phyloP scores from a whole-genome alignment of 2,888 invertebrate species.

The Pimpla rufipes region DNA sequence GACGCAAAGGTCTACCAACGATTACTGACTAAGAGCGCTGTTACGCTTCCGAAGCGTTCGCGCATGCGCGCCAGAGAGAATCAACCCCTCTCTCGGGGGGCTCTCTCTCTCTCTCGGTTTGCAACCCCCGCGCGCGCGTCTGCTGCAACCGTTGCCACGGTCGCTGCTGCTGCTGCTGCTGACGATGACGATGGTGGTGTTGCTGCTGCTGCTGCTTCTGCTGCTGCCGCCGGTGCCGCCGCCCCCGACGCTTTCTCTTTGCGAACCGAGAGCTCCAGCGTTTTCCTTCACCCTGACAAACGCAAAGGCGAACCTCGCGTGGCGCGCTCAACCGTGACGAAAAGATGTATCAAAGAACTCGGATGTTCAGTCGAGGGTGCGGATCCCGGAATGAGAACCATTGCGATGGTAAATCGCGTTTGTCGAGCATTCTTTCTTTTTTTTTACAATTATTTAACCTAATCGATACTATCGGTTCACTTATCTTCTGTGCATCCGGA shows the following conservation, averaged over 20 bases:
- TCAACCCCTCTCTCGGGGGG: constrained; percentile 61
- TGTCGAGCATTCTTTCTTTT: too few species aligned
- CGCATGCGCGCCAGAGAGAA: constrained; percentile 61
- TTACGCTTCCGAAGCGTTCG: constrained; percentile 68
- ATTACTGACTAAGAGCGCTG: constrained; percentile 69
- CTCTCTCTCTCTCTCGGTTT: constrained; percentile 41
- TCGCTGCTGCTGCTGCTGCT: not conserved
- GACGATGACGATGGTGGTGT: too few species aligned
- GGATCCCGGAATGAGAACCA: not conserved
- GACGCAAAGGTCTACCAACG: constrained; percentile 66
- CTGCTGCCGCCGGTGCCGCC: not conserved
- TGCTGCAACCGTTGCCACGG: constrained; percentile 1
- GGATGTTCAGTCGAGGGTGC: constrained; percentile 1
- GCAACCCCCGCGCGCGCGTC: constrained; percentile 22
- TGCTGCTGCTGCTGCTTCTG: not conserved
- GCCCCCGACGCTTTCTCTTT: constrained; percentile 2
- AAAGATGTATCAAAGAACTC: not conserved
- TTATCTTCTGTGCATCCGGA: not conserved
- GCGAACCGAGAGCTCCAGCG: not conserved
- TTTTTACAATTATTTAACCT: not conserved
- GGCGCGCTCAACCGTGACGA: constrained; percentile 30
- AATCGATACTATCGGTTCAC: not conserved
- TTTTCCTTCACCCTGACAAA: constrained; percentile 6
- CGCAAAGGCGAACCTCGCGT: constrained; percentile 18
- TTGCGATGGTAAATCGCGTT: not conserved